Evolutionary conservation across 2,797 vertebrate species (phyloP), one percentile per base, ranked within the genome.

Genomic region (Crenichthys baileyi): DNA sequence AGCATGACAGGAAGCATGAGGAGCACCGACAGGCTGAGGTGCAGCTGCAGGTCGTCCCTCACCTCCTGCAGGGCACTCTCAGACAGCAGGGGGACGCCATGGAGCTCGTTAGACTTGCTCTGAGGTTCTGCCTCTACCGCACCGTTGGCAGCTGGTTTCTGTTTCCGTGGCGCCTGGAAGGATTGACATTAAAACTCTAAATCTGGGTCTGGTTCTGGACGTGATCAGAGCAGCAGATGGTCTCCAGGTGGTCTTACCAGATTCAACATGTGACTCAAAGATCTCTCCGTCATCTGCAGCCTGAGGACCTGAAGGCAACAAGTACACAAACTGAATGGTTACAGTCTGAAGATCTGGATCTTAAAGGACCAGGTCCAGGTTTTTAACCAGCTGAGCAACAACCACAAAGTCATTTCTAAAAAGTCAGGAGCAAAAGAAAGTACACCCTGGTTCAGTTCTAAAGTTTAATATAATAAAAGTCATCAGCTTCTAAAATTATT

Each of bases 31-130:
- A 98, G 81, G 61, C 96, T 96, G 76, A 96, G 75, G 74, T 99
- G 97, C 80, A 99, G 95, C 85, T 96, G 95, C 8, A 99, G 92
- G 89, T 95, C 97, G 5, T 96, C 96, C 73, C 94, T 86, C 22
- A 96, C 94, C 7, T 96, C 96, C 70, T 90, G 92, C 58, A 94
- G 82, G 16, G 88, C 92, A 1, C 90, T 76, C 82, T 90, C 90
- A 0, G 94, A 94, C 50, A 93, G 89, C 53, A 94, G 77, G 60
- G 92, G 83, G 63, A 65, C 61, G 31, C 82, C 65, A 20, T 86
- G 88, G 81, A 89, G 88, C 75, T 93, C 91, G 31, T 36, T 36
- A 36, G 31, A 36, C 31, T 36, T 36, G 72, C 39, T 78, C 8
- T 73, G 56, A 46, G 85, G 77, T 60, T 92, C 85, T 0, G 75